A percentile compares a stretch with the other conserved stretches of the same genome.
These are phyloP conservation scores for Biston stratarius DNA, from an alignment of 2,888 invertebrate species.

Conservation along the genomic window DNA sequence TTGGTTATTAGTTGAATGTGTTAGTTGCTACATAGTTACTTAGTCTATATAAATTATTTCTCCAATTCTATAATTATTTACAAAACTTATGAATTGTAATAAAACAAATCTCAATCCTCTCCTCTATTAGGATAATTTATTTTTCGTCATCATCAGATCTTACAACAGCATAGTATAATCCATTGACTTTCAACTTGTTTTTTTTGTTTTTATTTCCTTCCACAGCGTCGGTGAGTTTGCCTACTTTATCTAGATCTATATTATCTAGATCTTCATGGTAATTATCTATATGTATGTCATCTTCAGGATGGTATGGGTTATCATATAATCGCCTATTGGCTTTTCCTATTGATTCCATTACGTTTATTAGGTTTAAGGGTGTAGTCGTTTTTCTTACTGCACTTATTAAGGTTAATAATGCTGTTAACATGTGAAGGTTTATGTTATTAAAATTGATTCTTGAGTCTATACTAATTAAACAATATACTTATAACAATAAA, in stretches of 20 bases:
- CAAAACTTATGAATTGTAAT: too few relatives aligned
- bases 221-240: not conserved
- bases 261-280: not conserved
- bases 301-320: conserved; percentile 28
- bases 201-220: not conserved
- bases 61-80: too few relatives aligned
- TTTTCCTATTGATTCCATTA: not conserved
- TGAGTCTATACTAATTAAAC: too few relatives aligned
- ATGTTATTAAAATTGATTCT: too few relatives aligned
- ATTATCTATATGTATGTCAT: conserved; percentile 6
- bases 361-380: not conserved
- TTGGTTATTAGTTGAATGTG: too few relatives aligned
- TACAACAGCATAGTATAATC: not conserved
- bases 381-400: not conserved
- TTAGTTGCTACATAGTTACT: too few relatives aligned
- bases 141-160: not conserved
- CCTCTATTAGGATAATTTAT: too few relatives aligned
- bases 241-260: not conserved
- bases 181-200: not conserved
- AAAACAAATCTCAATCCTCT: too few relatives aligned
- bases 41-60: too few relatives aligned
- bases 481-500: too few relatives aligned
- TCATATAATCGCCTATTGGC: conserved; percentile 5
- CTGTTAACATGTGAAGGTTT: too few relatives aligned
- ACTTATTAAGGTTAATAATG: not conserved